Conservation (phyloP, 2,888 invertebrate genomes). For the Leucophenga montana region DNA sequence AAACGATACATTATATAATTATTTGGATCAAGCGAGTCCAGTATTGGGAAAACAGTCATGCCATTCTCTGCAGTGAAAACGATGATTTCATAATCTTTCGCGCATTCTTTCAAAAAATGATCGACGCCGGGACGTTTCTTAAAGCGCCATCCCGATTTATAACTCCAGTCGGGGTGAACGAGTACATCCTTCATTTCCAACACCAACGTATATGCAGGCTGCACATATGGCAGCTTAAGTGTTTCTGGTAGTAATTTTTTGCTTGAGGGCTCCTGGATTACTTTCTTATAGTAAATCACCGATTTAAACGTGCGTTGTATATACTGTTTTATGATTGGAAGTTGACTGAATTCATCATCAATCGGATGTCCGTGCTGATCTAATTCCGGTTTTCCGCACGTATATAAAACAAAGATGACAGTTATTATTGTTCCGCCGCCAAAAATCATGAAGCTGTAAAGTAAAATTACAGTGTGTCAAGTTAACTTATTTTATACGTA, state of each 20-base stretch:
- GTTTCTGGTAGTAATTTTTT: conserved; percentile 95
- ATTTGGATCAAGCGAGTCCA: conserved; percentile 94
- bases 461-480: neutral
- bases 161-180: conserved; percentile 99
- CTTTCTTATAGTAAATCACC: conserved; percentile 81
- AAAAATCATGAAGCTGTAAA: conserved; percentile 75
- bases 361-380: conserved; percentile 83
- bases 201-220: conserved; percentile 96
- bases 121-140: conserved; percentile 98
- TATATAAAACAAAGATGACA: conserved; percentile 78
- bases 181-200: conserved; percentile 96
- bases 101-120: conserved; percentile 90
- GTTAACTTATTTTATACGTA: no score
- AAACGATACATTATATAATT: conserved; percentile 91
- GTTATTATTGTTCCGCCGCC: conserved; percentile 78
- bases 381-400: conserved; percentile 83
- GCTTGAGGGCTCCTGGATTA: conserved; percentile 94
- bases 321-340: conserved; percentile 82
- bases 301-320: conserved; percentile 82
- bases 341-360: conserved; percentile 82
- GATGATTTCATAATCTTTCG: conserved; percentile 96
- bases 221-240: conserved; percentile 88
- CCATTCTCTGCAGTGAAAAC: conserved; percentile 97
- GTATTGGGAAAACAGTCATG: conserved; percentile 94
- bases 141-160: conserved; percentile 97